Conservation (phyloP, 1,140 invertebrate species). For the Coptotermes formosanus region DNA sequence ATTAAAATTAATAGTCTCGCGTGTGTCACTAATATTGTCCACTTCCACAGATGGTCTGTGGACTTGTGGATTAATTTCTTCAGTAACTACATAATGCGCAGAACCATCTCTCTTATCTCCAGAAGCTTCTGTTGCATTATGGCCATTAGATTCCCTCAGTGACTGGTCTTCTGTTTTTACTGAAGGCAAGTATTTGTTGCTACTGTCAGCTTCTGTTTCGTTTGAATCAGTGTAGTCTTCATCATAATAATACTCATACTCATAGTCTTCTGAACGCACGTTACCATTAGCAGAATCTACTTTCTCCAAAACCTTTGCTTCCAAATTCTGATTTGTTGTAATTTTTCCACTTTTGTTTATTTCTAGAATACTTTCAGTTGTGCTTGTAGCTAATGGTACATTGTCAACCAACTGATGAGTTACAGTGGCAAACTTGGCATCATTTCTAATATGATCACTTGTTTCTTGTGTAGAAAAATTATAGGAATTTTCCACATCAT, state of each 20-base stretch:
- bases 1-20: background rate
- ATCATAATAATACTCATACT: slow-evolving; percentile 2
- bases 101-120: background rate
- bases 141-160: no score
- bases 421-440: no score
- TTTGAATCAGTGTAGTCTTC: background rate
- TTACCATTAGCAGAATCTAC: background rate
- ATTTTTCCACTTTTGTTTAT: background rate
- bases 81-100: background rate
- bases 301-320: no score
- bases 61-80: background rate
- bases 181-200: background rate
- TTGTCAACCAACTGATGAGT: background rate
- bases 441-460: background rate
- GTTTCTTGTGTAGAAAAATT: background rate
- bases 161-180: background rate
- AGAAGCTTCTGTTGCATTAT: background rate
- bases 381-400: background rate
- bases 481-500: background rate
- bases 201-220: background rate
- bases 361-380: background rate
- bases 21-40: background rate
- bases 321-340: background rate
- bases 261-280: background rate
- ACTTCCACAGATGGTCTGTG: background rate